Percentiles rank a stretch among this genome's conserved stretches.
Evolutionary conservation across 2,113 vertebrate species (phyloP).

Genomic region (Mus pahari): DNA sequence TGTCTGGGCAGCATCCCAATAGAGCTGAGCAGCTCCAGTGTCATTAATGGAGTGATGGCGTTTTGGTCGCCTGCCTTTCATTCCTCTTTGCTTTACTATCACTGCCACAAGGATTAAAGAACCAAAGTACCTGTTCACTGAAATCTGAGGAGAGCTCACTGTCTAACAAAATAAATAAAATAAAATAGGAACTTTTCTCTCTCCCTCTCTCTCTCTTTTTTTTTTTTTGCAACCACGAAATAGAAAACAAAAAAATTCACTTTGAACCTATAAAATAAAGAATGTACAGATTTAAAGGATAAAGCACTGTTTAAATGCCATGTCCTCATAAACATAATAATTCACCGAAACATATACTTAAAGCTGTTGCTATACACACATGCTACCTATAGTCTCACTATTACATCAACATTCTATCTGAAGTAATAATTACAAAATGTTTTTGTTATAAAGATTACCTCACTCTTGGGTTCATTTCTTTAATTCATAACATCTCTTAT

Average conservation of each 20-base stretch:
- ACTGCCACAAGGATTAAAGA: conserved; percentile 70
- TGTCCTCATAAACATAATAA: neutral
- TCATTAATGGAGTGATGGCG: conserved; percentile 76
- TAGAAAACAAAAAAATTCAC: conserved; percentile 14
- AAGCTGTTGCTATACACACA: neutral
- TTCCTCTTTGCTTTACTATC: conserved; percentile 79
- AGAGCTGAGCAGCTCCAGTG: conserved; percentile 69
- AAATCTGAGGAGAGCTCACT: conserved; percentile 50
- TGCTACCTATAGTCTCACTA: neutral
- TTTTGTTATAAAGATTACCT: neutral
- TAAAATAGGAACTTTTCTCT: neutral
- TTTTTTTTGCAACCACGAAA: conserved; percentile 42
- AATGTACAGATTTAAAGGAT: neutral
- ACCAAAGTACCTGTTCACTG: conserved; percentile 73
- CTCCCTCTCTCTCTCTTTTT: too few relatives aligned
- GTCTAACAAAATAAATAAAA: conserved; percentile 22
- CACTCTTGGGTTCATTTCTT: neutral
- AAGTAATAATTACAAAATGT: neutral
- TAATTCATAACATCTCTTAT: neutral
- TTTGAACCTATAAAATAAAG: neutral
- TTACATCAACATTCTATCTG: neutral
- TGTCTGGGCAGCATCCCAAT: conserved; percentile 77
- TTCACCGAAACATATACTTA: neutral
- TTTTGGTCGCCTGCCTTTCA: conserved; percentile 76
- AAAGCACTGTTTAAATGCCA: neutral